A percentile compares a stretch with the other conserved stretches of the same genome.
Evolutionary conservation across 2,888 invertebrate species (phyloP).

Genomic region (Chymomyza fuscimana): DNA sequence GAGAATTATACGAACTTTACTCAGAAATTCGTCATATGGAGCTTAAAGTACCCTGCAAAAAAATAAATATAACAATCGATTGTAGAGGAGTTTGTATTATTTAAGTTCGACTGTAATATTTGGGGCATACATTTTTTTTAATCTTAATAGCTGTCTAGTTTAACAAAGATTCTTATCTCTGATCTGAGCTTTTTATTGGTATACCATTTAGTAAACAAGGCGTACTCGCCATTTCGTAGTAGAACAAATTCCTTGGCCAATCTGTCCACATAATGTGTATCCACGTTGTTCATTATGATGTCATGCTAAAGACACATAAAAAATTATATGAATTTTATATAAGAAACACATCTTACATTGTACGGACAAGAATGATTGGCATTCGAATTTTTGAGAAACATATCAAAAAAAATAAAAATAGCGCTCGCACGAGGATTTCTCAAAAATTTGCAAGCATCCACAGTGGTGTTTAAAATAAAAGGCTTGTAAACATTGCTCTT

Average conservation of each 20-base stretch:
- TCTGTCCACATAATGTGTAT: background rate
- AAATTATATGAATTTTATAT: background rate
- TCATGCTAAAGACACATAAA: background rate
- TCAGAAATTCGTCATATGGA: too few species aligned
- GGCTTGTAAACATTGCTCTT: slow-evolving; percentile 5
- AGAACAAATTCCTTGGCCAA: background rate
- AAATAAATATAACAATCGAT: too few species aligned
- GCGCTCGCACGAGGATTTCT: background rate
- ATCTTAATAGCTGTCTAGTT: background rate
- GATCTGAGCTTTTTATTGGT: background rate
- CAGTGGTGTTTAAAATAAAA: background rate
- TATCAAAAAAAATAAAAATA: background rate
- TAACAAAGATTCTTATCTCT: background rate
- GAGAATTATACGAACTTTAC: too few species aligned
- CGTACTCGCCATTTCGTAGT: background rate
- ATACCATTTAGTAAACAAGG: background rate
- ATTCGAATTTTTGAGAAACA: background rate
- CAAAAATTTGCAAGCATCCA: slow-evolving; percentile 8
- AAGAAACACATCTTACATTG: background rate
- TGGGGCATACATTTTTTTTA: background rate
- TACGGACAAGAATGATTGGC: slow-evolving; percentile 8
- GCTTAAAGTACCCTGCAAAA: too few species aligned
- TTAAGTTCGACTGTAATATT: too few species aligned
- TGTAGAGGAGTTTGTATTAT: too few species aligned
- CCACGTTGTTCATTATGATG: background rate